These are phyloP conservation scores for Myzus persicae DNA, from an alignment of 1,140 invertebrate genomes.

Conservation along the genomic window DNA sequence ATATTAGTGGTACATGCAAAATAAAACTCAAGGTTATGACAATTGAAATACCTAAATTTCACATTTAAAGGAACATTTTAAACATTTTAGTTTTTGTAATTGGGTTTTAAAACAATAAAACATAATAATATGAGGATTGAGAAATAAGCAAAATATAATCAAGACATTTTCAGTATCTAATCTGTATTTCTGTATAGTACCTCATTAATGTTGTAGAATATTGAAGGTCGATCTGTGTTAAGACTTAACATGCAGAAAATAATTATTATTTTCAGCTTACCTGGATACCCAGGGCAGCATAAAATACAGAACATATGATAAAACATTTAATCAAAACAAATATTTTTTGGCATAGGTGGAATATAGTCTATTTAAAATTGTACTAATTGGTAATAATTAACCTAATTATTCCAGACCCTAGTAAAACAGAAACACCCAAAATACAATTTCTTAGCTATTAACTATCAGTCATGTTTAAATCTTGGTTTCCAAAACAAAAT, in stretches of 20 bases:
- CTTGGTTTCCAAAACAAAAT: too few species aligned
- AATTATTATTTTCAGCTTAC: slow-evolving; percentile 47
- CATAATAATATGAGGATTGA: background rate
- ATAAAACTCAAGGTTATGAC: background rate
- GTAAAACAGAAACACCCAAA: too few species aligned
- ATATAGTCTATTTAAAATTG: background rate
- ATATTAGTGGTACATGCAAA: background rate
- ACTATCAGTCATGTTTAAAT: too few species aligned
- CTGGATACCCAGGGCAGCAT: slow-evolving; percentile 40
- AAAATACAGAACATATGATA: slow-evolving; percentile 42
- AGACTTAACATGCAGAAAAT: slow-evolving; percentile 34
- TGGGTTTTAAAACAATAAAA: background rate
- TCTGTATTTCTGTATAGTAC: slow-evolving; percentile 20
- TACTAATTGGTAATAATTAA: background rate
- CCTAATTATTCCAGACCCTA: too few species aligned
- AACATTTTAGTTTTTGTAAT: background rate
- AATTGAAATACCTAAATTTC: background rate
- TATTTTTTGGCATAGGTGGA: background rate
- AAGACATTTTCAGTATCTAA: background rate
- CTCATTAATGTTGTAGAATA: slow-evolving; percentile 11
- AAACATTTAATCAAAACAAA: slow-evolving; percentile 9
- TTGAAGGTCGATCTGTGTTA: background rate
- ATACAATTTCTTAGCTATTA: too few species aligned
- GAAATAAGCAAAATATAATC: background rate
- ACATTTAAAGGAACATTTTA: background rate